phyloP scores from a whole-genome alignment of 1,140 invertebrate species.

The Tribolium madens region DNA sequence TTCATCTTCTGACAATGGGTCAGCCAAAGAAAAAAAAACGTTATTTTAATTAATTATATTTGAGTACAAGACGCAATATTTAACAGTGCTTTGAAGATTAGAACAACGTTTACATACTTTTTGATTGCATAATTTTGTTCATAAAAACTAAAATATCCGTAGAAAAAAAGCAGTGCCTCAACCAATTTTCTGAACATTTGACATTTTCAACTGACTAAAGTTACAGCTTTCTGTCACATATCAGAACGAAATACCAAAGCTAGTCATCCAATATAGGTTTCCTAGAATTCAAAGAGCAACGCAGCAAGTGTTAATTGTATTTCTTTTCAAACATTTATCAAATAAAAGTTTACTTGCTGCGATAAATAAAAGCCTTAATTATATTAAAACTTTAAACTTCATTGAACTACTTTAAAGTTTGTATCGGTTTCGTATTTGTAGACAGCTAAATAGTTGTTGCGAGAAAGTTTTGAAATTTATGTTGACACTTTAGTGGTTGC shows the following conservation, averaged over 20 bases:
- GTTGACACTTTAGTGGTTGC: neutral
- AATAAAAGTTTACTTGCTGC: neutral
- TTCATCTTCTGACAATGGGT: neutral
- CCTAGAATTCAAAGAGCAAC: neutral
- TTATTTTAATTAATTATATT: neutral
- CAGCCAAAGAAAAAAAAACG: too few relatives aligned
- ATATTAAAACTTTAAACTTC: neutral
- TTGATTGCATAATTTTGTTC: neutral
- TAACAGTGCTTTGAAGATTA: neutral
- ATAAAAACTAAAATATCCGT: neutral
- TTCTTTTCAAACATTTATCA: neutral
- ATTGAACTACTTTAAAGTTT: neutral
- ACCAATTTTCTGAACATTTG: too few relatives aligned
- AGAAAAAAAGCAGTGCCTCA: too few relatives aligned
- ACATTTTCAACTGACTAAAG: too few relatives aligned
- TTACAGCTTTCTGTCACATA: neutral
- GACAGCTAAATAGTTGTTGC: neutral
- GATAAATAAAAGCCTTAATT: neutral
- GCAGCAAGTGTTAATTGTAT: neutral
- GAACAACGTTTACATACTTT: neutral
- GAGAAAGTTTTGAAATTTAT: neutral
- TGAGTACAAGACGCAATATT: neutral
- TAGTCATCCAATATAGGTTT: neutral
- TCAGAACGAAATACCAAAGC: neutral
- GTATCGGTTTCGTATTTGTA: neutral